Evolutionary conservation across 2,888 invertebrate genomes (phyloP).

Genomic region (Gnatocerus cornutus): DNA sequence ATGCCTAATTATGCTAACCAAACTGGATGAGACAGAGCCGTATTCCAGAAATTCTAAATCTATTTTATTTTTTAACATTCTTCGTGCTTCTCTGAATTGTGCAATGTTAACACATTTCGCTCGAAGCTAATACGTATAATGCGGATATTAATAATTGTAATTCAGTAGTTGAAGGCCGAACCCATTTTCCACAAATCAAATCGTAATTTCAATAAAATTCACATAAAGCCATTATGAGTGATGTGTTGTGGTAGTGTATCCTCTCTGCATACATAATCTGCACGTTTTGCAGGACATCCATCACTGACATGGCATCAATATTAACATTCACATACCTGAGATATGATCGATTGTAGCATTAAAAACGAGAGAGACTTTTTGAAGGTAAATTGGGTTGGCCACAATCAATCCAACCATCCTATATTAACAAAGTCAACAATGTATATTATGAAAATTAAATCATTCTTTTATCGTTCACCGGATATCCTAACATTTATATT

Average conservation of each 20-base stretch:
- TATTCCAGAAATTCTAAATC: no score
- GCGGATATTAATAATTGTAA: slow-evolving; percentile 45
- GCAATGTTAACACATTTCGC: slow-evolving; percentile 27
- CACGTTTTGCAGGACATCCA: slow-evolving; percentile 50
- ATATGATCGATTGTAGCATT: slow-evolving; percentile 50
- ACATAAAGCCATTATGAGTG: slow-evolving; percentile 57
- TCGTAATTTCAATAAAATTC: slow-evolving; percentile 55
- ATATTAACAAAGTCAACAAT: slow-evolving; percentile 58
- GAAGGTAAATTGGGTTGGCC: slow-evolving; percentile 45
- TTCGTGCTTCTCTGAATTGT: slow-evolving; percentile 30
- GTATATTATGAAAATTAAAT: slow-evolving; percentile 67
- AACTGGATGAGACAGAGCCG: no score
- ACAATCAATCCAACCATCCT: slow-evolving; percentile 62
- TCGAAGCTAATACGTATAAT: slow-evolving; percentile 23
- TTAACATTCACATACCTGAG: slow-evolving; percentile 52
- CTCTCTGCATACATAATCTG: slow-evolving; percentile 55
- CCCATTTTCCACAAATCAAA: slow-evolving; percentile 55
- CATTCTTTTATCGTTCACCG: slow-evolving; percentile 65
- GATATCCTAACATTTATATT: slow-evolving; percentile 66
- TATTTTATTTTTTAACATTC: slow-evolving; percentile 30
- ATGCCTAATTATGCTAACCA: no score
- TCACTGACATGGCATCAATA: slow-evolving; percentile 54
- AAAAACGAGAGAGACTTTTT: not conserved
- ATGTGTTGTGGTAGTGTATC: slow-evolving; percentile 51
- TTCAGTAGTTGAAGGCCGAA: slow-evolving; percentile 54